A percentile compares a stretch with the other conserved stretches of the same genome.
These are phyloP conservation scores for Apodemia zela DNA, from an alignment of 2,888 invertebrate genomes.

Conservation along the genomic window DNA sequence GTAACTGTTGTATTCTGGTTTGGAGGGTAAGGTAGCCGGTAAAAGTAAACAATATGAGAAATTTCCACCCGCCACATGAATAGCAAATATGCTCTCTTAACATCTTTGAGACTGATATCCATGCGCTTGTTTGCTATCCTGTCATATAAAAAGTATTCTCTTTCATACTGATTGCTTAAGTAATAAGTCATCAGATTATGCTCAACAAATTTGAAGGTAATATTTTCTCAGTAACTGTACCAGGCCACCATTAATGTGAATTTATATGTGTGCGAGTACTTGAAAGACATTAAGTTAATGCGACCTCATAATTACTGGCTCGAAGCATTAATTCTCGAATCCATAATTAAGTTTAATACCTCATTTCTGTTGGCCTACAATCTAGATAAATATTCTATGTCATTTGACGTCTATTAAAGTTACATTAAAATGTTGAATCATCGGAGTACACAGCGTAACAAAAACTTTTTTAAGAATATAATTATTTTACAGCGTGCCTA, in stretches of 20 bases:
- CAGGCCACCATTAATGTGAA: slow-evolving; percentile 38
- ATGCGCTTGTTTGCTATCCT: neutral
- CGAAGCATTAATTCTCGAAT: slow-evolving; percentile 76
- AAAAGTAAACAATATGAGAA: too few species aligned
- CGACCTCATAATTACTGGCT: slow-evolving; percentile 77
- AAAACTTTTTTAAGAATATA: slow-evolving; percentile 32
- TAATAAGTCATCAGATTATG: neutral
- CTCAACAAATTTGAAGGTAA: slow-evolving; percentile 16
- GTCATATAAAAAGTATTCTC: neutral
- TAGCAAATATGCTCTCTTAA: too few species aligned
- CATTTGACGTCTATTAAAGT: slow-evolving; percentile 63
- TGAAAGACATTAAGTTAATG: slow-evolving; percentile 78
- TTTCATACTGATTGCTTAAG: neutral
- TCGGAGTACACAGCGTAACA: slow-evolving; percentile 40
- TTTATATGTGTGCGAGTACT: slow-evolving; percentile 43
- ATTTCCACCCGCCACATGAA: too few species aligned
- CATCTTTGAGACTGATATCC: too few species aligned
- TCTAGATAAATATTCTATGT: slow-evolving; percentile 73
- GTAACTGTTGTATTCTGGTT: too few species aligned
- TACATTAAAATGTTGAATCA: slow-evolving; percentile 62
- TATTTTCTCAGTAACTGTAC: slow-evolving; percentile 37
- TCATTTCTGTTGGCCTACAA: slow-evolving; percentile 73
- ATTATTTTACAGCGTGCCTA: slow-evolving; percentile 26
- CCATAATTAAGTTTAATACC: slow-evolving; percentile 78
- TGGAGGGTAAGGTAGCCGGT: too few species aligned